Evolutionary conservation across 2,888 invertebrate species (phyloP).

Genomic region (Lithophane leautieri): DNA sequence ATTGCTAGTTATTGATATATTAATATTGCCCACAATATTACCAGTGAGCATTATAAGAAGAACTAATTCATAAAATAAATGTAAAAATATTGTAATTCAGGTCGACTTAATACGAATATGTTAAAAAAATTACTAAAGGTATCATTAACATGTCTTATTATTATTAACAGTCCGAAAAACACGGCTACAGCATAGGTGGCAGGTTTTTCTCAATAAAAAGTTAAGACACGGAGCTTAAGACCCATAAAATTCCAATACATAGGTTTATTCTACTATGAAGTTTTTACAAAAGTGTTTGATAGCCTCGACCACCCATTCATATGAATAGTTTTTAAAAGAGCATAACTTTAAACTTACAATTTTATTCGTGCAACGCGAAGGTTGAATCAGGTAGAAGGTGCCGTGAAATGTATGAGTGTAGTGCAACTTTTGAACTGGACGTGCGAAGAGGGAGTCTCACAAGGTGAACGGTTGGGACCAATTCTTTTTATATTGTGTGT

Average conservation of each 20-base stretch:
- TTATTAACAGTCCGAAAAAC: conserved; percentile 36
- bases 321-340: conserved; percentile 70
- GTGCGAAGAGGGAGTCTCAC: conserved; percentile 87
- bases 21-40: not conserved
- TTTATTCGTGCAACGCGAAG: conserved; percentile 78
- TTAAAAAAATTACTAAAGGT: not conserved
- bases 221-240: conserved; percentile 52
- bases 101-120: not conserved
- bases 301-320: conserved; percentile 81
- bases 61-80: not conserved
- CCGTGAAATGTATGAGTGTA: conserved; percentile 88
- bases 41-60: not conserved
- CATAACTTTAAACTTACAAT: conserved; percentile 75
- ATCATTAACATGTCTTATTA: conserved; percentile 16
- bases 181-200: conserved; percentile 39
- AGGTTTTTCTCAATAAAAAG: conserved; percentile 53
- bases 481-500: conserved; percentile 76
- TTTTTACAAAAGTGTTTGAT: conserved; percentile 76
- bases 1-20: too few species aligned
- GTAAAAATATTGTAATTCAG: not conserved
- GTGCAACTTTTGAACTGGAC: conserved; percentile 88
- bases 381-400: conserved; percentile 85
- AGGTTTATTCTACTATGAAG: conserved; percentile 57
- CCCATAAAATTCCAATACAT: conserved; percentile 66
- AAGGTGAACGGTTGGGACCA: conserved; percentile 81